A percentile compares a stretch with the other conserved stretches of the same genome.
phyloP scores from a whole-genome alignment of 1,140 invertebrate species.

The Lanistes nyassanus region DNA sequence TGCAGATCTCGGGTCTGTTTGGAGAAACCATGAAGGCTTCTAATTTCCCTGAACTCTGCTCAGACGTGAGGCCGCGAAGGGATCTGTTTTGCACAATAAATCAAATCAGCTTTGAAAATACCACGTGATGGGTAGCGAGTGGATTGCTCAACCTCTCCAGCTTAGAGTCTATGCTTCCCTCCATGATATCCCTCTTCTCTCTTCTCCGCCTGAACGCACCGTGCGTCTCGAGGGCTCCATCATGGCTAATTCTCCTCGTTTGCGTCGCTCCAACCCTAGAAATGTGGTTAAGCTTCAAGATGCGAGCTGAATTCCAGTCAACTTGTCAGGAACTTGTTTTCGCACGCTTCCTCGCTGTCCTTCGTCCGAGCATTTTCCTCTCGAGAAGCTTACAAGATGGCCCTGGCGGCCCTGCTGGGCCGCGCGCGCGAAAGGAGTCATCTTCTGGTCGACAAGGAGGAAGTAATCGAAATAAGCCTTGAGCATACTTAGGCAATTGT shows the following conservation, averaged over 20 bases:
- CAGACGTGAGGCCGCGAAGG: constrained; percentile 6
- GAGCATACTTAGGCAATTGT: constrained; percentile 30
- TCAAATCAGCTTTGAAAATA: constrained; percentile 26
- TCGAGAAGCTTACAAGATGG: constrained; percentile 20
- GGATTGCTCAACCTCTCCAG: neutral
- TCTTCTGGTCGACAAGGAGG: neutral
- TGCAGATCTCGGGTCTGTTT: neutral
- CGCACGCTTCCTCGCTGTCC: constrained; percentile 18
- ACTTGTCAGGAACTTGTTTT: constrained; percentile 28
- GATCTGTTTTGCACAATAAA: constrained; percentile 22
- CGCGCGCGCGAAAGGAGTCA: too few relatives aligned
- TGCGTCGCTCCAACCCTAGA: constrained; percentile 19
- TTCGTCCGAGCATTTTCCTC: constrained; percentile 14
- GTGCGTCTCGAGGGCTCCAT: constrained; percentile 18
- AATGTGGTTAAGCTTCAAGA: constrained; percentile 28
- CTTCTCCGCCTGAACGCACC: constrained; percentile 16
- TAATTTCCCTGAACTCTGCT: constrained; percentile 18
- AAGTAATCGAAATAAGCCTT: constrained; percentile 27
- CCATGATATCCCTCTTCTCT: constrained; percentile 1
- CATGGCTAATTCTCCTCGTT: constrained; percentile 26
- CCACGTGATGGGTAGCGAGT: constrained; percentile 21
- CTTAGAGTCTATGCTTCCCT: neutral
- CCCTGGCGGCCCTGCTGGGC: neutral
- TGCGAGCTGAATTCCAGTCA: constrained; percentile 27
- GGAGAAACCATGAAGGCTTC: neutral